phyloP scores from a whole-genome alignment of 2,888 invertebrate genomes.

The Amorpha juglandis region DNA sequence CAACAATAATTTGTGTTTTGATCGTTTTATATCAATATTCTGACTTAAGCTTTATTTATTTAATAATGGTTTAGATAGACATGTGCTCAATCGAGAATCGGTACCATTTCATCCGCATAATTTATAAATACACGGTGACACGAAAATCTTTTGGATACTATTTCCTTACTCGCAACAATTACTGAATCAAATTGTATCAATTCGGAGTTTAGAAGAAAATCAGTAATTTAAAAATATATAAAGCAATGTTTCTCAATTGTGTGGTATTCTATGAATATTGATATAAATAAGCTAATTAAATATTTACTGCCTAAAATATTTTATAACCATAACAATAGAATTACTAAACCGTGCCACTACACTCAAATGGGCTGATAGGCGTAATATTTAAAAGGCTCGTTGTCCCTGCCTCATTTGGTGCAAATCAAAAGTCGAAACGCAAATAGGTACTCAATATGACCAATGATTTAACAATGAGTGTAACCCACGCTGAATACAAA shows the following conservation, averaged over 20 bases:
- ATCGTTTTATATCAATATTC: too few species aligned
- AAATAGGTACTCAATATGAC: constrained; percentile 10
- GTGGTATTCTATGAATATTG: too few species aligned
- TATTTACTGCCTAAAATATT: neutral
- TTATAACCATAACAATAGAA: neutral
- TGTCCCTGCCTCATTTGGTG: constrained; percentile 3
- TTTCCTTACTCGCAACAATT: neutral
- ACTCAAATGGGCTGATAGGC: neutral
- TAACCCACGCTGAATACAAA: constrained; percentile 7
- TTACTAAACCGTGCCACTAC: neutral
- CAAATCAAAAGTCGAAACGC: constrained; percentile 17
- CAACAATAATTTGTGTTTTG: neutral
- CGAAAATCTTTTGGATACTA: neutral
- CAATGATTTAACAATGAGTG: constrained; percentile 17
- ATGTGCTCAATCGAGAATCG: neutral
- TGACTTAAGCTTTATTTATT: neutral
- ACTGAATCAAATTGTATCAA: too few species aligned
- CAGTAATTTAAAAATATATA: too few species aligned
- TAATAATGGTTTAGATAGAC: neutral
- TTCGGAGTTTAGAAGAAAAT: too few species aligned
- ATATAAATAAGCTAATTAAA: neutral
- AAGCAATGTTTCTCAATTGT: too few species aligned
- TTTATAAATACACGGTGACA: neutral
- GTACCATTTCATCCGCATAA: neutral
- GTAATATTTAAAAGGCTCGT: neutral